Base-by-base conservation (phyloP, 2,888 invertebrate genomes). In the Cylloceria caligata region DNA sequence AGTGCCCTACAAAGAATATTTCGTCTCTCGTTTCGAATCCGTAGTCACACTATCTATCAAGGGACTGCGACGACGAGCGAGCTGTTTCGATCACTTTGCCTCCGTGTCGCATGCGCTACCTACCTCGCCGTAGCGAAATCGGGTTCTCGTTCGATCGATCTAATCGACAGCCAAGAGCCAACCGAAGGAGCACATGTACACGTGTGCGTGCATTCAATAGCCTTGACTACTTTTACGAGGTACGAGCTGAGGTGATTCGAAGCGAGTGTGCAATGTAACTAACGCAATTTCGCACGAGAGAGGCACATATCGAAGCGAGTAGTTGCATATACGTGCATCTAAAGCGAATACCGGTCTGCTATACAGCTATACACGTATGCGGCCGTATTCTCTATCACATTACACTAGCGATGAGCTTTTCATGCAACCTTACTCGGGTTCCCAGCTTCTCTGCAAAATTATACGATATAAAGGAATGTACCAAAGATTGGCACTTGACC, bases 181-280 rank as follows among this genome's bases (percentile, higher is more conserved):
- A 77, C 47, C 42, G 60, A 55, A 55, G 36, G 55, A 67, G 65
- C 24, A 57, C n/a, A 27, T 27, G 13, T 34, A 34, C 47, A 30
- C 21, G 36, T 27, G 62, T 64, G 73, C 77, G 64, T 68, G 73
- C 57, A 78, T 69, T 78, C 81, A 81, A 81, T 69, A 77, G 64
- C 77, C 77, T 64, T 55, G 68, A 78, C 81, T 74, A 52, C 64
- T 81, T 81, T 78, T 81, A 81, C 81, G 81, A 78, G 77, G 69
- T 77, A 69, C 73, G 77, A 78, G 73, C 64, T 49, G 27, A 57
- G 64, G 77, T 57, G 47, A 52, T 57, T 62, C 30, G 73, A 64
- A 24, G 65, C 30, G 62, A 64, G 52, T 52, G 67, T 45, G 72
- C 76, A 42, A 69, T 57, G 64, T 69, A 78, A 78, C 73, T 77